Conservation (phyloP, 1,140 invertebrate genomes). For the Cyclargus thomasi region DNA sequence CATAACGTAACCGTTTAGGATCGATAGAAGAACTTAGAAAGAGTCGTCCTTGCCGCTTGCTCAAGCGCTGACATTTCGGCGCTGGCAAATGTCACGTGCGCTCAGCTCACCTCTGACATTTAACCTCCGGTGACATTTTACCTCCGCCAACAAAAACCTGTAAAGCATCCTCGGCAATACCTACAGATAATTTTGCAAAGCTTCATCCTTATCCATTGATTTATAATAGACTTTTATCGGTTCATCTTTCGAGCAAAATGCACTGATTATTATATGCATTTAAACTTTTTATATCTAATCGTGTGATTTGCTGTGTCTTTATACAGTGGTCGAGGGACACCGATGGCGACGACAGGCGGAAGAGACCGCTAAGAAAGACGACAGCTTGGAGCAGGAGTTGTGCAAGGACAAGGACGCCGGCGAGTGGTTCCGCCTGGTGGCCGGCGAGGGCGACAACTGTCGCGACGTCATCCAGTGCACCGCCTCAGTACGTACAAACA, state of each 20-base stretch:
- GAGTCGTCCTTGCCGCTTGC: constrained; percentile 72
- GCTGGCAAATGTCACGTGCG: constrained; percentile 68
- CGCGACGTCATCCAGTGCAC: constrained; percentile 97
- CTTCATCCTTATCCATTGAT: background rate
- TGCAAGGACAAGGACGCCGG: constrained; percentile 97
- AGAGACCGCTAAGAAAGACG: constrained; percentile 83
- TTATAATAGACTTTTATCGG: background rate
- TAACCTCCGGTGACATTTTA: constrained; percentile 61
- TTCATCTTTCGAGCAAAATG: background rate
- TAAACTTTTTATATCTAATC: too few relatives aligned
- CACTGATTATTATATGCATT: too few relatives aligned
- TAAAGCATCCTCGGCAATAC: constrained; percentile 28
- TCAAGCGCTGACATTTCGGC: constrained; percentile 71
- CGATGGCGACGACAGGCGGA: constrained; percentile 75
- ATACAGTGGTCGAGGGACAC: constrained; percentile 46
- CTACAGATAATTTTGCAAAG: background rate
- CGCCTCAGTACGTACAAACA: constrained; percentile 82
- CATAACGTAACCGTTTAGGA: constrained; percentile 62
- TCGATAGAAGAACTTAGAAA: constrained; percentile 67
- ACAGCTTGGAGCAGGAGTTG: constrained; percentile 90
- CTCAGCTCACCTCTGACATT: constrained; percentile 68
- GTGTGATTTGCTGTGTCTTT: background rate
- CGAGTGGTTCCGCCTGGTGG: constrained; percentile 94
- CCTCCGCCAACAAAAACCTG: constrained; percentile 42
- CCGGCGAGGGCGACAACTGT: constrained; percentile 93